These are phyloP conservation scores for Chauna torquata DNA, from an alignment of 2,113 vertebrate genomes.

Conservation along the genomic window DNA sequence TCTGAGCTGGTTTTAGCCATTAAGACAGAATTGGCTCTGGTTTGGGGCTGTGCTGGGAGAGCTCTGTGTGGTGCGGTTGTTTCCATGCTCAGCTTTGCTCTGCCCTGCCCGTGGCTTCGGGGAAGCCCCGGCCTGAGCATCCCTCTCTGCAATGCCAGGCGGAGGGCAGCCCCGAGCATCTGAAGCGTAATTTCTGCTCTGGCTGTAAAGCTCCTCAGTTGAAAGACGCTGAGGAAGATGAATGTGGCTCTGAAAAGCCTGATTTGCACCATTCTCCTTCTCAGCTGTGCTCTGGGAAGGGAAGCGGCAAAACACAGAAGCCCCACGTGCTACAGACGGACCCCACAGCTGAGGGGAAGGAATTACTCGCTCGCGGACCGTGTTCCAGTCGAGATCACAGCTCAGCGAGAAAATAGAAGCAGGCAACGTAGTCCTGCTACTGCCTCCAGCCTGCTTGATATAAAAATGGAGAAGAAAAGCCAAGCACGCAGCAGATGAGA, in stretches of 20 bases:
- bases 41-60: neutral
- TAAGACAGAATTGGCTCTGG: neutral
- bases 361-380: neutral
- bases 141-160: neutral
- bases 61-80: neutral
- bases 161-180: rapidly evolving
- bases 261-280: slow-evolving; percentile 21
- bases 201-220: neutral
- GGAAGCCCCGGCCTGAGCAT: neutral
- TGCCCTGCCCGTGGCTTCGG: neutral
- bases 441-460: slow-evolving; percentile 22
- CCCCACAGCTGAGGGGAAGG: slow-evolving; percentile 37
- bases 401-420: slow-evolving; percentile 41
- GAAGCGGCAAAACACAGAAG: neutral
- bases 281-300: slow-evolving; percentile 34
- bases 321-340: slow-evolving; percentile 26
- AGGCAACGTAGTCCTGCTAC: slow-evolving; percentile 39
- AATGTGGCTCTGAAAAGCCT: slow-evolving; percentile 5
- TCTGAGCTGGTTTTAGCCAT: neutral
- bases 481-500: slow-evolving; percentile 34
- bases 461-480: slow-evolving; percentile 42
- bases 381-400: slow-evolving; percentile 57
- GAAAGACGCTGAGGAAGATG: neutral
- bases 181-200: neutral
- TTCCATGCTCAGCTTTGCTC: neutral